phyloP scores from a whole-genome alignment of 2,888 invertebrate species.

The Drosophila emarginata region DNA sequence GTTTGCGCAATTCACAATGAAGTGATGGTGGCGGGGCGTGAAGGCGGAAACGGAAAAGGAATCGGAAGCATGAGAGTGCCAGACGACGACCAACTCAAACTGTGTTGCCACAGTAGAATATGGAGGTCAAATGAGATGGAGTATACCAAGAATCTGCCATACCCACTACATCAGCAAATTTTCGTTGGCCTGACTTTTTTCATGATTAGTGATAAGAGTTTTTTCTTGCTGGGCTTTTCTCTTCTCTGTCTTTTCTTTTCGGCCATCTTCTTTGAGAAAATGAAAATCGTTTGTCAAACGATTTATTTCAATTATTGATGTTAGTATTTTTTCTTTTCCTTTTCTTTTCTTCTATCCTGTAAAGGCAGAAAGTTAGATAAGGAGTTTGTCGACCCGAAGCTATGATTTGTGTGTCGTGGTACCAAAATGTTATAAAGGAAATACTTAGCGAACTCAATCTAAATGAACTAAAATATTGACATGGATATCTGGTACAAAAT shows the following conservation, averaged over 20 bases:
- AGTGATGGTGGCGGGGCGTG: conserved; percentile 36
- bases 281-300: conserved; percentile 67
- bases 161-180: not conserved
- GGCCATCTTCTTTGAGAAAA: not conserved
- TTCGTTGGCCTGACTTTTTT: conserved; percentile 23
- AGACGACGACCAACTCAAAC: conserved; percentile 9
- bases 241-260: conserved; percentile 13
- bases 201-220: conserved; percentile 67
- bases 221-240: conserved; percentile 20
- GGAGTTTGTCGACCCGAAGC: not conserved
- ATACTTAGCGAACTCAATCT: too few species aligned
- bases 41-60: conserved; percentile 62
- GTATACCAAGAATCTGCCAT: not conserved
- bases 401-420: conserved; percentile 8
- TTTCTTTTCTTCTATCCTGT: not conserved
- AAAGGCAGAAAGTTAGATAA: conserved; percentile 30
- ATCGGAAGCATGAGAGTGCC: conserved; percentile 38
- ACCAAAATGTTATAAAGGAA: too few species aligned
- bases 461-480: too few species aligned
- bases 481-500: too few species aligned
- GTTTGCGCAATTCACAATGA: conserved; percentile 38
- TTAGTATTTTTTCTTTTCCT: conserved; percentile 23
- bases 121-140: not conserved
- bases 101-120: not conserved
- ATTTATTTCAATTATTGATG: conserved; percentile 76